These are phyloP conservation scores for Ibidorhyncha struthersii DNA, from an alignment of 2,113 vertebrate genomes.

Conservation along the genomic window DNA sequence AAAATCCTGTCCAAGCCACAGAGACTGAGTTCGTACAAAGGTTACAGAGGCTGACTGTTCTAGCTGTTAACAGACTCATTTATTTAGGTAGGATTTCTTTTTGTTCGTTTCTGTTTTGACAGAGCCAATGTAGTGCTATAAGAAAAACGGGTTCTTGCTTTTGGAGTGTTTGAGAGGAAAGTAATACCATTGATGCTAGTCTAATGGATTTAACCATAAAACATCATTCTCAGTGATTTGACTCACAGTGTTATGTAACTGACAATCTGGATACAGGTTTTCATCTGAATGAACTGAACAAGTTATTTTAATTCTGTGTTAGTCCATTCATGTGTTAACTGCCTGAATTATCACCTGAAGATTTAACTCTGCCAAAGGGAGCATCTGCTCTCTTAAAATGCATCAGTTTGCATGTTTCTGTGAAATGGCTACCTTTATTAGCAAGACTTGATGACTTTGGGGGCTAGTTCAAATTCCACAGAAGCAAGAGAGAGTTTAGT, in stretches of 20 bases:
- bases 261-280: not conserved
- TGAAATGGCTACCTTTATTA: not conserved
- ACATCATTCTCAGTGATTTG: rapidly evolving
- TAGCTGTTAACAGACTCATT: conserved; percentile 93
- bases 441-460: not conserved
- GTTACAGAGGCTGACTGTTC: conserved; percentile 88
- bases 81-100: conserved; percentile 82
- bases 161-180: not conserved
- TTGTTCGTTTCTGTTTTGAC: not conserved
- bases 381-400: not conserved
- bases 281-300: not conserved
- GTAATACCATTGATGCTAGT: not conserved
- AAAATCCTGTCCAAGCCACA: conserved; percentile 87
- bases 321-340: not conserved
- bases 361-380: not conserved
- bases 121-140: not conserved
- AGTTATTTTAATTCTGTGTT: not conserved
- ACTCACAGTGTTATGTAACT: not conserved
- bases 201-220: not conserved
- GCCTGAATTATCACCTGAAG: not conserved
- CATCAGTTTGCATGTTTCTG: not conserved
- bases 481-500: not conserved
- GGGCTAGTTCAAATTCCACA: not conserved
- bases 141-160: not conserved
- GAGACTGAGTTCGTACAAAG: conserved; percentile 91